phyloP scores from a whole-genome alignment of 2,113 vertebrate species.

The Eublepharis macularius region DNA sequence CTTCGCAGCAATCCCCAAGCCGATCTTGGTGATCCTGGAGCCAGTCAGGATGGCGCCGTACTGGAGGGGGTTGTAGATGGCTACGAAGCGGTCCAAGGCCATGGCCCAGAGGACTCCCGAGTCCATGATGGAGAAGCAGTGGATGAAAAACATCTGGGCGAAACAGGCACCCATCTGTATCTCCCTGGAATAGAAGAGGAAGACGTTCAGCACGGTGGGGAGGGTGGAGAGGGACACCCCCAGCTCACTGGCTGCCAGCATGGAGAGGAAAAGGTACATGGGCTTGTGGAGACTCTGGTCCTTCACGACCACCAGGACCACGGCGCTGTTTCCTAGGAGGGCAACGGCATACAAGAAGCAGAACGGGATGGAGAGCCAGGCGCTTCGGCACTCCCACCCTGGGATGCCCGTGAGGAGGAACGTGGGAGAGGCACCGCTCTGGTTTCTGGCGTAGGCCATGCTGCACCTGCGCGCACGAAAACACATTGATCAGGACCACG shows the following conservation, averaged over 20 bases:
- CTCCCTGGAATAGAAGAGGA: not conserved
- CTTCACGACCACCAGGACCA: not conserved
- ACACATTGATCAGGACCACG: too few species aligned
- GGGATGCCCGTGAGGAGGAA: too few species aligned
- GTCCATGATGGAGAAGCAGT: slow-evolving; percentile 8
- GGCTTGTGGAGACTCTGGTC: not conserved
- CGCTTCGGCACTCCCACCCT: too few species aligned
- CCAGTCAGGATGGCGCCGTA: not conserved
- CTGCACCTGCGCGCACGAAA: too few species aligned
- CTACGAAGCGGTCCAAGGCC: slow-evolving; percentile 5
- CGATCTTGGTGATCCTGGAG: not conserved
- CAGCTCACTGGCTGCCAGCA: not conserved
- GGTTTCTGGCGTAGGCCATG: too few species aligned
- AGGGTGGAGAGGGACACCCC: not conserved
- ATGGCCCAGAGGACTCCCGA: not conserved
- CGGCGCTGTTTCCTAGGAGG: not conserved
- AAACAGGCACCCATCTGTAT: not conserved
- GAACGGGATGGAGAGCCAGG: too few species aligned
- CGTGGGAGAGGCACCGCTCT: too few species aligned
- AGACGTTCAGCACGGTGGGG: not conserved
- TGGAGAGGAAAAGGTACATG: slow-evolving; percentile 1
- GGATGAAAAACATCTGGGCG: slow-evolving; percentile 9
- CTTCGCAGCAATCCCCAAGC: not conserved
- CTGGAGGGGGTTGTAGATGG: not conserved
- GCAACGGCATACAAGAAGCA: not conserved